These are phyloP conservation scores for Ursus arctos DNA, from an alignment of 2,113 vertebrate genomes.

Conservation along the genomic window DNA sequence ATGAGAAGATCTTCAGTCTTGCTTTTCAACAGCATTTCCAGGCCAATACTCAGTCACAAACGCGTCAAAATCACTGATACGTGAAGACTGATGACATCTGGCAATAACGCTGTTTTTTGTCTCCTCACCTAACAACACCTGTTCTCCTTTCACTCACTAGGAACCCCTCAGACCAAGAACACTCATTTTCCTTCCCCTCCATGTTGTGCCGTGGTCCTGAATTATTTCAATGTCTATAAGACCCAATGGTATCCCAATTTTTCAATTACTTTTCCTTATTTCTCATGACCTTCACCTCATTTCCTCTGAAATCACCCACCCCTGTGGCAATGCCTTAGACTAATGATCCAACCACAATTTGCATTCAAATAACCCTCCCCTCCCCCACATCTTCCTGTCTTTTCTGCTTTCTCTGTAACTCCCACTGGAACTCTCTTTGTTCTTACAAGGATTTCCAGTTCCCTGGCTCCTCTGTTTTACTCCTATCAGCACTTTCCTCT, in stretches of 20 bases:
- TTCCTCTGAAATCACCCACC: background rate
- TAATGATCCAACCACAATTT: background rate
- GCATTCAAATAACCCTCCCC: background rate
- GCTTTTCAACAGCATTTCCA: background rate
- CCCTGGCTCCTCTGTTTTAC: background rate
- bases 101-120: background rate
- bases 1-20: background rate
- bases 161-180: background rate
- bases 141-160: background rate
- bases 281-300: background rate
- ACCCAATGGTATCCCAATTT: background rate
- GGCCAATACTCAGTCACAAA: background rate
- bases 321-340: background rate
- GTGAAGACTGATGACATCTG: background rate
- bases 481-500: background rate
- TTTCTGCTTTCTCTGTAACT: background rate
- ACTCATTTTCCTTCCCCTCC: background rate
- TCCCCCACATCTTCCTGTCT: background rate
- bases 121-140: background rate
- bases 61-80: background rate
- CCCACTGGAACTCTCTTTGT: background rate
- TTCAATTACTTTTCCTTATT: background rate
- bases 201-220: background rate
- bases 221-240: background rate
- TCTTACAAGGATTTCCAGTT: background rate